Evolutionary conservation across 2,797 vertebrate genomes (phyloP), one percentile per base, ranked within the genome.

Genomic region (Mergus octosetaceus): DNA sequence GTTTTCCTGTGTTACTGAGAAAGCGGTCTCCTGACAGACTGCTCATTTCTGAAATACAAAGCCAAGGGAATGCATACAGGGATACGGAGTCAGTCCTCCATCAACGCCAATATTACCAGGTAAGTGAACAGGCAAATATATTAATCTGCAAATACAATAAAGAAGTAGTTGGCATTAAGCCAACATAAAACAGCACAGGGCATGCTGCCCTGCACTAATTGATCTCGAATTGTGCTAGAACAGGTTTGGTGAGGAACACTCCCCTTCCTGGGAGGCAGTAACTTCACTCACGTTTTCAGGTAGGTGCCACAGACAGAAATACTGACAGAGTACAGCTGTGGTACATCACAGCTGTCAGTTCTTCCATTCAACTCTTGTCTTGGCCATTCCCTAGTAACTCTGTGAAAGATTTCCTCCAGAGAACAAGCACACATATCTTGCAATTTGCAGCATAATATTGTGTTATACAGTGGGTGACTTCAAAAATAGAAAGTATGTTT

Each of bases 31-130:
- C 53, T 15, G 18, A 43, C 9, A 15, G 38, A 56, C 34, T 39
- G 69, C 49, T 64, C 13, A 1, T 34, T 68, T 47, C 70, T 28
- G 28, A 32, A 85, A 32, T 58, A 57, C 32, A 51, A 27, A 73
- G 41, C 51, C n/a, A 13, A n/a, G 43, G 38, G 43, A 51, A 64
- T 1, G 9, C 1, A 12, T 9, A 5, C 18, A 32, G 65, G 4
- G 11, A 14, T 0, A 1, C 60, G 56, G 28, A 85, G n/a, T 21
- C 20, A 30, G 60, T 10, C 21, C 32, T 78, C 54, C 62, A 34
- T 0, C 0, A 0, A 6, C 51, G 73, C 47, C 64, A 64, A 1
- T 2, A 4, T 18, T 34, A 34, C 43, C 16, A 51, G 75, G 21
- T 53, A 12, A 45, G 39, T 43, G 43, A 79, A 49, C 0, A 41